Percentiles rank a stretch among this genome's conserved stretches.
These are phyloP conservation scores for Itoplectis maculator DNA, from an alignment of 2,888 invertebrate genomes.

Conservation along the genomic window DNA sequence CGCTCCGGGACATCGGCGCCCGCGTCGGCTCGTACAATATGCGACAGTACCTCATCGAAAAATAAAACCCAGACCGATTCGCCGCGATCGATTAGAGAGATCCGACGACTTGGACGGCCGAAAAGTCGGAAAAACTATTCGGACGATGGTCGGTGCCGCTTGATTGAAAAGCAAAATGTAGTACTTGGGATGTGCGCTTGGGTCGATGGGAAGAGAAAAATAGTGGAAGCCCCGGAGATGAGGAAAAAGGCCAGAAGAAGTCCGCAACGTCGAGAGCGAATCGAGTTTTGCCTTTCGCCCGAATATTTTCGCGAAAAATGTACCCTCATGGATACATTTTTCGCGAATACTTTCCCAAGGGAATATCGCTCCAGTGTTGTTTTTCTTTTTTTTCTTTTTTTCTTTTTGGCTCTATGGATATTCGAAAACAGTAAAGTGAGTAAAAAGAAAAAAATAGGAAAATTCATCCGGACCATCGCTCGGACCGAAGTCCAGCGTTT, in stretches of 20 bases:
- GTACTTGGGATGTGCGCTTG: conserved; percentile 12
- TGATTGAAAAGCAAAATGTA: conserved; percentile 44
- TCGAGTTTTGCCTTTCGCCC: conserved; percentile 32
- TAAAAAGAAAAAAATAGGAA: background rate
- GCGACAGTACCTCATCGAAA: conserved; percentile 3
- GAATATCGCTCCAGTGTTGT: conserved; percentile 32
- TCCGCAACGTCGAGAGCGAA: conserved; percentile 32
- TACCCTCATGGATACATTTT: background rate
- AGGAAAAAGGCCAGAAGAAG: background rate
- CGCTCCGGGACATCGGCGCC: background rate
- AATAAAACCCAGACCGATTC: background rate
- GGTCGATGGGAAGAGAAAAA: conserved; percentile 30
- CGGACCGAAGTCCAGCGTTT: background rate
- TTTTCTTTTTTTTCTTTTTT: conserved; percentile 1
- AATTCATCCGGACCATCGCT: conserved; percentile 9
- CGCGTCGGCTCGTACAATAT: conserved; percentile 4
- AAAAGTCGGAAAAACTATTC: conserved; percentile 12
- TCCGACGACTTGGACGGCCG: background rate
- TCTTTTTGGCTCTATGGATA: background rate
- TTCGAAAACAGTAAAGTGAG: conserved; percentile 18
- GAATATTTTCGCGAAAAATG: conserved; percentile 21
- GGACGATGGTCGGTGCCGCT: background rate
- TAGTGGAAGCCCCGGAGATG: conserved; percentile 9
- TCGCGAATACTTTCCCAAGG: conserved; percentile 39
- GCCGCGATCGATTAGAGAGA: background rate